Conservation (phyloP, 2,797 vertebrate genomes). For the Caiman crocodilus region DNA sequence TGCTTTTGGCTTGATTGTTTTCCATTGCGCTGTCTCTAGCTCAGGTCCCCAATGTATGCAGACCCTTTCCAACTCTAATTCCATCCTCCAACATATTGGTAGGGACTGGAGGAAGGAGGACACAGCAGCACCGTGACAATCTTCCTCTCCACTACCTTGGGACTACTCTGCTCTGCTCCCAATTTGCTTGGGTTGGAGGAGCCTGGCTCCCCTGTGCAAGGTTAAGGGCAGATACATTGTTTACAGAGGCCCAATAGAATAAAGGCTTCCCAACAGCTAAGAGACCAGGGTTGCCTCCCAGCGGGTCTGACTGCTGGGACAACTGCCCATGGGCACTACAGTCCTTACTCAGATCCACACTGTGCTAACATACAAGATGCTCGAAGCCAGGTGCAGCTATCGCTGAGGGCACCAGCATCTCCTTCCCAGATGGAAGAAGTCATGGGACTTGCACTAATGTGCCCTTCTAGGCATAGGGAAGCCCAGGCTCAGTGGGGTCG, state of each 20-base stretch:
- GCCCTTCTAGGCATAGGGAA: too few species aligned
- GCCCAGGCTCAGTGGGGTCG: not conserved
- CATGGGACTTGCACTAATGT: not conserved
- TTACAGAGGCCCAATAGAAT: not conserved
- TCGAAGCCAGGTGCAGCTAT: too few species aligned
- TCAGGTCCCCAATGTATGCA: too few species aligned
- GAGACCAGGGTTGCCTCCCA: not conserved
- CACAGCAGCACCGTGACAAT: not conserved
- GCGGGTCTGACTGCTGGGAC: not conserved
- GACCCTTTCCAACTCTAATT: too few species aligned
- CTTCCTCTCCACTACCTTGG: not conserved
- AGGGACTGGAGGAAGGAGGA: not conserved
- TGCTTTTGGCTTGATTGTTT: too few species aligned
- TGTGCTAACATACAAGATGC: too few species aligned
- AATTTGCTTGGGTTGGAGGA: not conserved
- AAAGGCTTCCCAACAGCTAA: not conserved
- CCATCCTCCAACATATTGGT: too few species aligned
- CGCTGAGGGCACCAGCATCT: not conserved
- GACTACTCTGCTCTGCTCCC: not conserved
- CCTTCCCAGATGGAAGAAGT: not conserved
- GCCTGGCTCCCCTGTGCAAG: not conserved
- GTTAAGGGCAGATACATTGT: not conserved
- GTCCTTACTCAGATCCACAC: too few species aligned
- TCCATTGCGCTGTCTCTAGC: too few species aligned
- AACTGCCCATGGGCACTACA: too few species aligned